Base-by-base conservation (phyloP, 2,113 vertebrate genomes). In the Pelecanus crispus region DNA sequence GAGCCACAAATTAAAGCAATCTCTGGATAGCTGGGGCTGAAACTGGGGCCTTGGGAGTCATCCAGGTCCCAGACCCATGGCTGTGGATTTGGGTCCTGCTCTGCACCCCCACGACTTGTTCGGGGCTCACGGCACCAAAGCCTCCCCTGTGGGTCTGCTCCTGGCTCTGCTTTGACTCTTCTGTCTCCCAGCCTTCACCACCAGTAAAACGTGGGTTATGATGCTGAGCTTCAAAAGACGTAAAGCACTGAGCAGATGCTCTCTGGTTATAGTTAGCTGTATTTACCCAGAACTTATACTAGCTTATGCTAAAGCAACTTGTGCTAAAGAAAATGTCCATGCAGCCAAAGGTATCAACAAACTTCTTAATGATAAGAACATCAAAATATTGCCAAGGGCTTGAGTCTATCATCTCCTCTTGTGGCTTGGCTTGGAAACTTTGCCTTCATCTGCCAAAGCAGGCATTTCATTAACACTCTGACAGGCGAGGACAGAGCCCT, bases 391-490 rank as follows among this genome's bases (percentile, higher is more conserved):
- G 94, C 95, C 92, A 86, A 77, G 67, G 75, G 82, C 40, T 90
- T 49, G 58, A 72, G 62, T 85, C 74, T 75, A 5, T 90, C 74
- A 49, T 71, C 88, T 86, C 59, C 42, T 58, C 82, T 74, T 2
- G 6, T 58, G 85, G 62, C 79, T 94, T 93, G 90, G 85, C 78
- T 71, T 68, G 62, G 82, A 66, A 81, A 31, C 11, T 25, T 52
- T 75, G 36, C 82, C 58, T 82, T 40, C 45, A 25, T 88, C 91
- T 81, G 92, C 94, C 82, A 90, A 90, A 85, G 79, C 75, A 73
- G 87, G 71, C 49, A 31, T 56, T 85, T 58, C 15, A 6, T 53
- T 52, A 32, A 2, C 32, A 2, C 75, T 31, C 49, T 62, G 70
- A 77, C 6, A 62, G 42, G 31, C 4, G 4, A 66, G 71, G 62